Conservation (phyloP, 2,888 invertebrate genomes). For the Coelopa pilipes region DNA sequence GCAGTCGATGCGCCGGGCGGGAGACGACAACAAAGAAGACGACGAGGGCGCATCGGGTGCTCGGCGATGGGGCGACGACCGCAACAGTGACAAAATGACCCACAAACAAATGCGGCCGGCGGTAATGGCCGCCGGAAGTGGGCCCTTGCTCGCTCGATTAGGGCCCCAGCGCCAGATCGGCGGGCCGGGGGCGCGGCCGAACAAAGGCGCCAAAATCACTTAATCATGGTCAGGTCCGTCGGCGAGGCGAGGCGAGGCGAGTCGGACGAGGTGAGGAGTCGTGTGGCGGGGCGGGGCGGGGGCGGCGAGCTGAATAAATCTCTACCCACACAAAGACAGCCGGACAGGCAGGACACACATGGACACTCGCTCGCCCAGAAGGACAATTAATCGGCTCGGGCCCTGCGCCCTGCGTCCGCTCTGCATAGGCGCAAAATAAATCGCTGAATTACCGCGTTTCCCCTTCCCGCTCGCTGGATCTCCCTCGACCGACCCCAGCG, state of each 20-base stretch:
- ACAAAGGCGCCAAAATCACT: slow-evolving; percentile 61
- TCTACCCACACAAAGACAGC: slow-evolving; percentile 20
- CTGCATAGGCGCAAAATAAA: slow-evolving; percentile 31
- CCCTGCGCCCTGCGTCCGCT: slow-evolving; percentile 5
- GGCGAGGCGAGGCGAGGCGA: background rate
- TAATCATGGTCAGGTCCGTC: slow-evolving; percentile 54
- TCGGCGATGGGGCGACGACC: slow-evolving; percentile 12
- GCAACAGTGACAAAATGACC: slow-evolving; percentile 37
- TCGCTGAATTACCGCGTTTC: slow-evolving; percentile 34
- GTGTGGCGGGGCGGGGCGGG: background rate
- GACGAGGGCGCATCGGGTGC: background rate
- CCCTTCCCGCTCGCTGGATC: too few relatives aligned
- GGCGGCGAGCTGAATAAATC: slow-evolving; percentile 36
- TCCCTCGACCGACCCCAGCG: too few relatives aligned
- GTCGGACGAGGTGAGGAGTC: background rate
- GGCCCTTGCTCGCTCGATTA: background rate
- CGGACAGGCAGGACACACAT: background rate
- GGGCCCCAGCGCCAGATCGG: background rate
- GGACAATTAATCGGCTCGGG: slow-evolving; percentile 36
- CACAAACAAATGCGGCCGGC: slow-evolving; percentile 28
- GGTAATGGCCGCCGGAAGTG: slow-evolving; percentile 6
- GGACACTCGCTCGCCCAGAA: slow-evolving; percentile 4
- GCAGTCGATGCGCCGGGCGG: background rate
- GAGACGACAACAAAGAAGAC: slow-evolving; percentile 6
- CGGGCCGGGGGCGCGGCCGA: slow-evolving; percentile 26